These are phyloP conservation scores for Drosophila pallidifrons DNA, from an alignment of 1,140 invertebrate genomes.

Conservation along the genomic window DNA sequence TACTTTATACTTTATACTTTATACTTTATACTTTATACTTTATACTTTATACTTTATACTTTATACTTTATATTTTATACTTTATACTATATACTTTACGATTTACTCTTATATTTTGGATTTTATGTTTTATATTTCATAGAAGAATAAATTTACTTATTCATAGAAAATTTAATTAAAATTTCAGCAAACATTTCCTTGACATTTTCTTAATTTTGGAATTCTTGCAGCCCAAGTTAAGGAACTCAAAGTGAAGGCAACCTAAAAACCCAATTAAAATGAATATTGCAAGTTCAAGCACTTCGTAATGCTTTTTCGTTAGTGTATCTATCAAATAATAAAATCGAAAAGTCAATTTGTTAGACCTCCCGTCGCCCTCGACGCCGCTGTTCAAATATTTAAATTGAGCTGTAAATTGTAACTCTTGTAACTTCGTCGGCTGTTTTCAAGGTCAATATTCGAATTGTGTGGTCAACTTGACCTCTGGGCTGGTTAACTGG, in stretches of 20 bases:
- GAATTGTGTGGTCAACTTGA: constrained; percentile 52
- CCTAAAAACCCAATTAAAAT: not conserved
- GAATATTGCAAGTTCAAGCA: not conserved
- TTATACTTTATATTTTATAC: too few species aligned
- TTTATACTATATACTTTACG: too few species aligned
- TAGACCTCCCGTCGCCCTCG: constrained; percentile 36
- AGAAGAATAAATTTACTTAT: too few species aligned
- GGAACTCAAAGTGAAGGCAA: not conserved
- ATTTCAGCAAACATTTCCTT: too few species aligned
- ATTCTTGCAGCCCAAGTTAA: too few species aligned
- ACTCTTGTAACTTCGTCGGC: constrained; percentile 60
- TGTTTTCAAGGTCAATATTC: constrained; percentile 69
- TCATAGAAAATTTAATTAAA: too few species aligned
- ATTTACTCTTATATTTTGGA: too few species aligned
- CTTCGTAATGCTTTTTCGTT: not conserved
- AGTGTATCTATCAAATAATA: constrained; percentile 9
- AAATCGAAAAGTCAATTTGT: constrained; percentile 27
- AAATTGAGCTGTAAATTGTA: constrained; percentile 76
- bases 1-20: too few species aligned
- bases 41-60: too few species aligned
- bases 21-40: too few species aligned
- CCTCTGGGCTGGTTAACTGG: constrained; percentile 38
- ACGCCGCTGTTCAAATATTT: constrained; percentile 67
- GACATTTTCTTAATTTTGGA: too few species aligned
- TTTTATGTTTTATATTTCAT: too few species aligned